phyloP scores from a whole-genome alignment of 2,888 invertebrate species.

The Cordilura impudica region DNA sequence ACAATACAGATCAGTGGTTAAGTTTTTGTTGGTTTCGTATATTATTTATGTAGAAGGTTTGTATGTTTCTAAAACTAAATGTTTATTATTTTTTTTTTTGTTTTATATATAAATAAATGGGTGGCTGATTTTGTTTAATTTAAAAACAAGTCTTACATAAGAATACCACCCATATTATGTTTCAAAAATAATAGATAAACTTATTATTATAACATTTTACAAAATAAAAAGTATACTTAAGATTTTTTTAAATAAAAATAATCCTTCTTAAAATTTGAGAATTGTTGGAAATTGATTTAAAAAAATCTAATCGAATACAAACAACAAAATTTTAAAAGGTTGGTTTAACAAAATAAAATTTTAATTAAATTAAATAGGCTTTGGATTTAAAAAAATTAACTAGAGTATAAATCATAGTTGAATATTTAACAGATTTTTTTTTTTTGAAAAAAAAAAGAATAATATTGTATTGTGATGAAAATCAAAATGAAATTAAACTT shows the following conservation, averaged over 20 bases:
- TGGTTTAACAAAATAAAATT: background rate
- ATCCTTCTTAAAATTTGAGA: background rate
- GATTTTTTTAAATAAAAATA: background rate
- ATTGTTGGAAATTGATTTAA: too few species aligned
- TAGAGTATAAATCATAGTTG: background rate
- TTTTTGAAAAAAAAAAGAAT: background rate
- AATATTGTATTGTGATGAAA: too few species aligned
- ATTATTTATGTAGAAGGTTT: conserved; percentile 23
- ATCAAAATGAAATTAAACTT: too few species aligned
- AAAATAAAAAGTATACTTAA: background rate
- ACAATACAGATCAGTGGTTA: conserved; percentile 52
- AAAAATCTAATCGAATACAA: background rate
- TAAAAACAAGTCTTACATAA: background rate
- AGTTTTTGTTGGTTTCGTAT: conserved; percentile 22
- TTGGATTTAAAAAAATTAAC: background rate
- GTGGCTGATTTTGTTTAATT: background rate
- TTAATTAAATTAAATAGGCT: background rate
- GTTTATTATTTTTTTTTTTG: background rate
- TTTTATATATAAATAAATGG: conserved; percentile 2
- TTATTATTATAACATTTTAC: background rate
- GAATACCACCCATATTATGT: background rate
- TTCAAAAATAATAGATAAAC: conserved; percentile 4
- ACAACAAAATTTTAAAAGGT: background rate
- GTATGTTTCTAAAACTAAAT: conserved; percentile 39
- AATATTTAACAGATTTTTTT: background rate